Evolutionary conservation across 2,797 vertebrate species (phyloP).

Genomic region (Enoplosus armatus): DNA sequence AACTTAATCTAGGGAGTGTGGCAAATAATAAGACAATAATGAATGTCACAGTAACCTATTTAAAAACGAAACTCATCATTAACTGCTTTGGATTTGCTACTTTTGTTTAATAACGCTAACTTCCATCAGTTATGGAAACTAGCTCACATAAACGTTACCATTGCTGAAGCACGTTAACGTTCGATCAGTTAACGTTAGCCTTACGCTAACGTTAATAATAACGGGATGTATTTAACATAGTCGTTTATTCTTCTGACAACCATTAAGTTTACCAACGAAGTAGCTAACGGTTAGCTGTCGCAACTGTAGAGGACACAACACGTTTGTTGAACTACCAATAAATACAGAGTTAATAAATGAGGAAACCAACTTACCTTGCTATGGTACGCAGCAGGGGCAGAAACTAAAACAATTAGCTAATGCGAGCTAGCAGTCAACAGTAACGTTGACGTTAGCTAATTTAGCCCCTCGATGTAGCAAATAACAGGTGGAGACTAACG

Average conservation of each 20-base stretch:
- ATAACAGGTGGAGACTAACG: constrained; percentile 67
- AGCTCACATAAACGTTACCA: not conserved
- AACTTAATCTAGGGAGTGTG: constrained; percentile 27
- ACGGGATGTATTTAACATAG: constrained; percentile 50
- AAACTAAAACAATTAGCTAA: constrained; percentile 51
- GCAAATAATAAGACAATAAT: constrained; percentile 22
- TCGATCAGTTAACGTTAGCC: constrained; percentile 18
- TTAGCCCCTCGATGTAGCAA: constrained; percentile 56
- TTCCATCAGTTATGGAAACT: not conserved
- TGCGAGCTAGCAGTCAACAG: constrained; percentile 54
- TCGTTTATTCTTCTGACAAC: constrained; percentile 43
- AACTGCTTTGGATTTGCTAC: no score
- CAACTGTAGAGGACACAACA: not conserved
- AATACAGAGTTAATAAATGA: not conserved
- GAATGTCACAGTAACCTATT: not conserved
- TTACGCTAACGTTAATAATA: constrained; percentile 32
- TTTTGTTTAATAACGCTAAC: not conserved
- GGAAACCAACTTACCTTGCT: constrained; percentile 64
- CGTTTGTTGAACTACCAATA: rapidly evolving
- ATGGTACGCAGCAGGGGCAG: constrained; percentile 54
- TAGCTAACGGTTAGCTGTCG: not conserved
- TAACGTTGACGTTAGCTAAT: constrained; percentile 58
- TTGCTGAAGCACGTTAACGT: not conserved
- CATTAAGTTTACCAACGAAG: constrained; percentile 2
- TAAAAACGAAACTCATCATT: not conserved